These are phyloP conservation scores for Entelurus aequoreus DNA, from an alignment of 2,113 vertebrate genomes.

Conservation along the genomic window DNA sequence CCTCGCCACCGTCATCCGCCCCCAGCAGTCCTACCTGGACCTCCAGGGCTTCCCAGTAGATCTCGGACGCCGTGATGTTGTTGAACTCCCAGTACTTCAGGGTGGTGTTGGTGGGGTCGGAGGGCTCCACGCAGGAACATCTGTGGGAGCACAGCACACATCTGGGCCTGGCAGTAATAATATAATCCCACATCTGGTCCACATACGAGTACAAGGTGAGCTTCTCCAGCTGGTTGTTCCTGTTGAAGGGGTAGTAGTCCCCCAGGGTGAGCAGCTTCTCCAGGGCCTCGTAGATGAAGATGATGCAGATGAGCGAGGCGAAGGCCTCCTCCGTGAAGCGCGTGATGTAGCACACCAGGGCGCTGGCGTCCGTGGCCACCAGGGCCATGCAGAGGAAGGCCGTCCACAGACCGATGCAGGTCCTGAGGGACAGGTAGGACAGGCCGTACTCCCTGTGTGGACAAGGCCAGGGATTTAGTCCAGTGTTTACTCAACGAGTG, in stretches of 20 bases:
- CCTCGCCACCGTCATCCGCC: too few species aligned
- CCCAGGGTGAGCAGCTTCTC: conserved; percentile 95
- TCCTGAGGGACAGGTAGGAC: conserved; percentile 91
- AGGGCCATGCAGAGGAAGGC: conserved; percentile 89
- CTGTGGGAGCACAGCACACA: conserved; percentile 66
- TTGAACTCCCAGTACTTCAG: conserved; percentile 80
- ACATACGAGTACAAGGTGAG: conserved; percentile 91
- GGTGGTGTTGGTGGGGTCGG: conserved; percentile 86
- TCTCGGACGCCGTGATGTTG: conserved; percentile 85
- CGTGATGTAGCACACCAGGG: conserved; percentile 96
- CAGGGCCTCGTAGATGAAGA: conserved; percentile 98
- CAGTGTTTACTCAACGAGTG: too few species aligned
- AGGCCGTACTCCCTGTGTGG: conserved; percentile 83
- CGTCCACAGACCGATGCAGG: conserved; percentile 97
- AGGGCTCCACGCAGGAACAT: conserved; percentile 88
- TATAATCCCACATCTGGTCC: conserved; percentile 28
- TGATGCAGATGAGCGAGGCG: conserved; percentile 98
- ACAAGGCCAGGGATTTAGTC: not conserved
- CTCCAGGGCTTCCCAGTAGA: conserved; percentile 92
- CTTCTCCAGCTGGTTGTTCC: conserved; percentile 91
- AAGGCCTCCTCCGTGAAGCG: conserved; percentile 99
- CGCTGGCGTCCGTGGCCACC: conserved; percentile 95
- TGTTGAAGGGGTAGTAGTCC: conserved; percentile 90
- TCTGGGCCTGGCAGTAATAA: conserved; percentile 45
- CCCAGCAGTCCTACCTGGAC: conserved; percentile 62